Conservation (phyloP, 2,888 invertebrate genomes). For the Busseola fusca region DNA sequence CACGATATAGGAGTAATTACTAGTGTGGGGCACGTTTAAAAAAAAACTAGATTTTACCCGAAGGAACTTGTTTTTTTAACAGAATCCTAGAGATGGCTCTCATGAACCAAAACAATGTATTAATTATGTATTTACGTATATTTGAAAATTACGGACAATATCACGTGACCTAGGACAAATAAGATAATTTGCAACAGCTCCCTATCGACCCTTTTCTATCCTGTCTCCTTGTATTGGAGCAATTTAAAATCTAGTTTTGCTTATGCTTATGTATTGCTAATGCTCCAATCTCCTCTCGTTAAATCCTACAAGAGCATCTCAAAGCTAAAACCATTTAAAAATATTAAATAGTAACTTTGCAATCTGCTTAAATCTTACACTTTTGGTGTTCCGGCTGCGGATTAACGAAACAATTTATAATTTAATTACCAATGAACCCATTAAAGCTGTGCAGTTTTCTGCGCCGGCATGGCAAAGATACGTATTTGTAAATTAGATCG, state of each 20-base stretch:
- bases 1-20: no score
- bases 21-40: no score
- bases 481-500: constrained; percentile 73
- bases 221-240: background rate
- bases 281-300: background rate
- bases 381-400: background rate
- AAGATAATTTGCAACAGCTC: background rate
- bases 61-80: background rate
- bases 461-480: constrained; percentile 31
- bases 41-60: background rate
- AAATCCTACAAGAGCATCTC: background rate
- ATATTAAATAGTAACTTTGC: background rate
- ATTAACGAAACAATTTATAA: constrained; percentile 42
- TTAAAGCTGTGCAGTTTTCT: constrained; percentile 27
- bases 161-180: background rate
- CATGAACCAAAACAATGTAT: background rate
- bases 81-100: background rate
- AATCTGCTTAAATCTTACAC: constrained; percentile 11
- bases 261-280: background rate
- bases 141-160: constrained; percentile 4
- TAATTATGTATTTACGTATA: background rate
- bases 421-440: constrained; percentile 40
- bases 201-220: background rate
- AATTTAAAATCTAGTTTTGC: background rate
- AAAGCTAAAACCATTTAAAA: background rate